Conservation (phyloP, 2,113 vertebrate genomes). For the Alectura lathami region DNA sequence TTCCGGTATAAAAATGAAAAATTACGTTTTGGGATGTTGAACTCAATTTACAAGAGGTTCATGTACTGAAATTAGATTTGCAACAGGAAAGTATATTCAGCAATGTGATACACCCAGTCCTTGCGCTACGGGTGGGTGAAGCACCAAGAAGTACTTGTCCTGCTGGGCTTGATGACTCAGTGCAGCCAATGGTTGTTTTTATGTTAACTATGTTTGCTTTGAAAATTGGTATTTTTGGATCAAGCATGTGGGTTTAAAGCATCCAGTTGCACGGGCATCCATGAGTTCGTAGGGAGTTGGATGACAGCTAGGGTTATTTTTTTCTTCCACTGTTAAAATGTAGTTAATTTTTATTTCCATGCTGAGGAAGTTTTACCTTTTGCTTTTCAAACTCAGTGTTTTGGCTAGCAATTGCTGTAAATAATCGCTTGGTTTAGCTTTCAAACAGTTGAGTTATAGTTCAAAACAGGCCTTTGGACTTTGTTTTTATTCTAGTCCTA, state of each 20-base stretch:
- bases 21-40: background rate
- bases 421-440: background rate
- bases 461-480: background rate
- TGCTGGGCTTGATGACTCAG: background rate
- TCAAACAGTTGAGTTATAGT: background rate
- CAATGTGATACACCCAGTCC: background rate
- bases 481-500: conserved; percentile 76
- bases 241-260: background rate
- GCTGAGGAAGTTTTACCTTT: background rate
- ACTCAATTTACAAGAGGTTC: background rate
- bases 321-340: background rate
- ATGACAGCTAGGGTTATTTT: background rate
- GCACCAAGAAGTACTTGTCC: background rate
- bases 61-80: background rate
- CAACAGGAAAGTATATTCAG: background rate
- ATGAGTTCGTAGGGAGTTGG: background rate
- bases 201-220: background rate
- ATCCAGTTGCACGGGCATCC: background rate
- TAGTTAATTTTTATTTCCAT: background rate
- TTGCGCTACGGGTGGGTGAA: background rate
- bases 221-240: background rate
- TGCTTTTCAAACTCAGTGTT: background rate
- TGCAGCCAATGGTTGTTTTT: background rate
- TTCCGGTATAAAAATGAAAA: background rate
- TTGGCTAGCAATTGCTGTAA: background rate